Base-by-base conservation (phyloP, 2,113 vertebrate genomes). In the Platanista minor region DNA sequence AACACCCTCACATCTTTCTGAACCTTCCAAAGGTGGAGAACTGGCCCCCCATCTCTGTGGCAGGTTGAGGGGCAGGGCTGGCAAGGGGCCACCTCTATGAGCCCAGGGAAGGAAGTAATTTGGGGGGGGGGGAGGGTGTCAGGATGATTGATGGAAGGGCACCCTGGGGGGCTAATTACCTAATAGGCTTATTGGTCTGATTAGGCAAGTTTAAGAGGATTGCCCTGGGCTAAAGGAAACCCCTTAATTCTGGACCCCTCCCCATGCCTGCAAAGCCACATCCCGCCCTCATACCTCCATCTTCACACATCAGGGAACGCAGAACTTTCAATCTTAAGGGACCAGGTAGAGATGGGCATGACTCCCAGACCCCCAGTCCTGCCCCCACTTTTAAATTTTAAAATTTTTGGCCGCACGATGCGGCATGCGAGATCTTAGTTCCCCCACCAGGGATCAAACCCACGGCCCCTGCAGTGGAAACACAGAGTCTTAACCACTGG, bases 151-250 rank as follows among this genome's bases (percentile, higher is more conserved):
- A 91, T 94, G 81, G 91, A 67, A 59, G 66, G 80, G 64, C 54
- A 36, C 90, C 54, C 84, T 77, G 87, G 72, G 67, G 54, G 92
- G 89, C 83, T 93, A 97, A 98, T 97, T 95, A 94, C 87, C 93
- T 97, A 97, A 98, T 90, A 94, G 95, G 96, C 90, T 98, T 98
- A 97, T 92, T 93, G 59, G 85, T 77, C 87, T 93, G 64, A 97
- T 93, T 61, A 94, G 89, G 59, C 87, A 92, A 78, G n/a, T 96
- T 85, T 96, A 98, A 96, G 94, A 95, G 94, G 97, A 97, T 97
- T 96, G 92, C 33, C 64, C 80, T 82, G 72, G 57, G 85, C 87
- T 97, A 69, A 67, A 69, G 78, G 62, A 95, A 95, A 84, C 74
- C 43, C 90, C 96, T 92, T 91, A 41, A 71, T 92, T 88, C 94